Base-by-base conservation (phyloP, 1,140 invertebrate species). In the Glossosoma conforme region DNA sequence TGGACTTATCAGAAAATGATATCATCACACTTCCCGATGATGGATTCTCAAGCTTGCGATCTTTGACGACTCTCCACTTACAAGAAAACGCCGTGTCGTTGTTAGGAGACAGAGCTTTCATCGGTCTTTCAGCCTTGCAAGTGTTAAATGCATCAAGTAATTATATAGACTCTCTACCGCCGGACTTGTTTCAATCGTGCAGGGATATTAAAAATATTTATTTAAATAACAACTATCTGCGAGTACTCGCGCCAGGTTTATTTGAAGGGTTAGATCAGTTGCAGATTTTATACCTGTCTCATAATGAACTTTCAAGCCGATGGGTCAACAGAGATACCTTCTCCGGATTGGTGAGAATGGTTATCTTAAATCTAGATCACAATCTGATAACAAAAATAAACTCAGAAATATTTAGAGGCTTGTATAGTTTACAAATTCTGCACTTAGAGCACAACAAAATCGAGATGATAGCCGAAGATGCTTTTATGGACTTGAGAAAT, bases 251-350 rank as follows among this genome's bases (percentile, higher is more conserved):
- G 3, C 85, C 86, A 1, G 86, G 86, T 2, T 62, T 91, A 11
- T 78, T 93, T 54, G 82, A 84, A 56, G 80, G 82, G 11, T 74
- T 94, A 48, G 81, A 85, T 51, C 80, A 88, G 59, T 71, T 95
- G 18, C 80, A 86, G 65, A 76, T 82, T 13, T 70, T 94, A 24
- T 88, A 93, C 67, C 68, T 92, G 21, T 86, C 85, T 13, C 65
- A 74, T 52, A 92, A 93, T 65, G 77, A 84, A 59, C 66, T 94
- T n/a, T 84, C 83, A 40, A 86, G 78, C 68, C 81, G 77, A 43
- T 91, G 83, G 87, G 83, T 87, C 20, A 86, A 87, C 61, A 75
- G 81, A 14, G 83, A 88, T 51, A 87, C 86, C 22, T 89, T 91
- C 68, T 75, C 81, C 17, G 83, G 83, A 10, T 72, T 91, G 19